Conservation (phyloP, 2,797 vertebrate genomes). For the Myotis myotis region DNA sequence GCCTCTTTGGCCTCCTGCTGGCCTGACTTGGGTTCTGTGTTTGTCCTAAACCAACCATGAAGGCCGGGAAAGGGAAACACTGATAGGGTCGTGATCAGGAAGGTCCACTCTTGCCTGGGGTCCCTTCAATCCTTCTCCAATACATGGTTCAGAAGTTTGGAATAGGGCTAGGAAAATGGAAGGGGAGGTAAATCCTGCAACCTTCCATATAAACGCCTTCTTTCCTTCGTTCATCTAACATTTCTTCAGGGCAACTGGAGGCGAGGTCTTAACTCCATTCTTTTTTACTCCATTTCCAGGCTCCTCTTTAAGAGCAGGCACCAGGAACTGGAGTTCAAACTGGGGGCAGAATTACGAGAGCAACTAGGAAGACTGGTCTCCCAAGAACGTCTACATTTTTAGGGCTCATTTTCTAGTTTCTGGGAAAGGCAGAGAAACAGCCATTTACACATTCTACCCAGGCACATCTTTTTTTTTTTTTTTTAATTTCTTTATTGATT, state of each 20-base stretch:
- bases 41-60: background rate
- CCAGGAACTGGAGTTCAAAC: background rate
- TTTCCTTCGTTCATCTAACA: background rate
- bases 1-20: background rate
- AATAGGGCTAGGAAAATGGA: background rate
- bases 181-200: background rate
- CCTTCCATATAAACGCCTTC: background rate
- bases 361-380: background rate
- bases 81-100: background rate
- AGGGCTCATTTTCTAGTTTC: background rate
- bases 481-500: too few species aligned
- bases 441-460: background rate
- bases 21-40: background rate
- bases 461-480: background rate
- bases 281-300: background rate
- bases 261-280: background rate
- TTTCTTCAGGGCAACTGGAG: background rate
- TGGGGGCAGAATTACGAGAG: background rate
- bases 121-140: background rate
- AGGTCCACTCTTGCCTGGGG: background rate
- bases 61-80: background rate
- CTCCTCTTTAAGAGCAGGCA: background rate
- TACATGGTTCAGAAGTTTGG: background rate
- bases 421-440: conserved; percentile 8
- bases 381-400: background rate